Evolutionary conservation across 2,888 invertebrate genomes (phyloP), one percentile per base, ranked within the genome.

Genomic region (Nomada ferruginata): DNA sequence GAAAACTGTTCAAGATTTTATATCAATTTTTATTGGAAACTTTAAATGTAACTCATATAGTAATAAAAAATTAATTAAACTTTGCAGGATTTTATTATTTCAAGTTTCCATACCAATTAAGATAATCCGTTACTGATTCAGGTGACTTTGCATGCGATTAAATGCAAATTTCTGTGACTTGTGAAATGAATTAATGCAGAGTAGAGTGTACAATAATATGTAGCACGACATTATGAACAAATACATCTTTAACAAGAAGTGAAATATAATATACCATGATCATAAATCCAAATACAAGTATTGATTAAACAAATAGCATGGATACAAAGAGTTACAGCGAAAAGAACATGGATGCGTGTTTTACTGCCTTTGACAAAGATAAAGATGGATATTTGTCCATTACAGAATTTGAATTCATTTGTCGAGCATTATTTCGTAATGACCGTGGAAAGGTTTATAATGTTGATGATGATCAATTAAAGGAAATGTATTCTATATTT

Each of bases 321-420:
- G 91, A 87, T 89, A 91, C 92, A 95, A 95, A 91, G 94, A 95
- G 93, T 94, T 94, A 90, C 94, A 94, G 94, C 94, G 95, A 92
- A 93, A 94, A 94, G 36, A 95, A 96, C 85, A 98, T 98, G 98
- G 98, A 98, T 95, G 97, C 97, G 92, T 98, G 98, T 94, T 97
- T 97, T 94, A 96, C 96, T 91, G 97, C 97, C 88, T 98, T 98
- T 94, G 98, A 98, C 94, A 97, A 97, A 94, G 97, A 98, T 94
- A 96, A 97, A 97, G 98, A 98, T 94, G 97, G 97, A 82, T 96
- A 95, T 89, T 94, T 98, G 87, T 97, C 96, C 91, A 93, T 96
- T 72, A 95, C 95, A 1, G 98, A 98, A 94, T 98, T 98, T 93
- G 95, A 96, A 23, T 94, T 97, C 81, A 96, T 98, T 92, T 97